These are phyloP conservation scores for Drosophila bifasciata DNA, from an alignment of 1,140 invertebrate genomes.

Conservation along the genomic window DNA sequence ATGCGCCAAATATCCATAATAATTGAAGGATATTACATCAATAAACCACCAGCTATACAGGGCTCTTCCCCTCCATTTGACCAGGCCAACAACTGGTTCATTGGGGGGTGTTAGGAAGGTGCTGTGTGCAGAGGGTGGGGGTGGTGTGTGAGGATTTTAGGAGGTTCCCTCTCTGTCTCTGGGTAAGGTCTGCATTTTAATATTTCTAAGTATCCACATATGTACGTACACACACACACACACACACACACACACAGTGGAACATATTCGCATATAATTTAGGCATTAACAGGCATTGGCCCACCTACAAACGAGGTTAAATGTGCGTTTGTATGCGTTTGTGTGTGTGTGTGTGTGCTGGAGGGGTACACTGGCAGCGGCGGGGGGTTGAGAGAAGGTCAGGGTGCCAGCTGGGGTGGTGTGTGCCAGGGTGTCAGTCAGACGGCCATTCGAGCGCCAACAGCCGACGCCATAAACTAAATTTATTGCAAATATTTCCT, in stretches of 20 bases:
- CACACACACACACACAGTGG: constrained; percentile 18
- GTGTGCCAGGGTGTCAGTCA: constrained; percentile 59
- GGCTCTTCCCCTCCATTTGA: constrained; percentile 8
- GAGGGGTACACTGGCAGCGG: not conserved
- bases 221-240: constrained; percentile 1
- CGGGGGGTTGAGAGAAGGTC: no score
- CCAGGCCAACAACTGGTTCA: not conserved
- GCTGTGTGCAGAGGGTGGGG: not conserved
- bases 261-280: constrained; percentile 75
- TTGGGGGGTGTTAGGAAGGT: not conserved
- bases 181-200: constrained; percentile 73
- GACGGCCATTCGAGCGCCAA: constrained; percentile 59
- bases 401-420: not conserved
- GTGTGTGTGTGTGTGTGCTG: not conserved
- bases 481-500: constrained; percentile 84
- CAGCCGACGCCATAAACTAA: constrained; percentile 80
- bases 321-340: constrained; percentile 26
- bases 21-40: constrained; percentile 83
- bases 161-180: constrained; percentile 17
- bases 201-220: constrained; percentile 69
- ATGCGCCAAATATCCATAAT: constrained; percentile 83
- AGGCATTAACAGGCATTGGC: constrained; percentile 79
- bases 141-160: no score
- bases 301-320: constrained; percentile 46
- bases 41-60: constrained; percentile 68